Conservation (phyloP, 2,113 vertebrate species). For the Cyanistes caeruleus region DNA sequence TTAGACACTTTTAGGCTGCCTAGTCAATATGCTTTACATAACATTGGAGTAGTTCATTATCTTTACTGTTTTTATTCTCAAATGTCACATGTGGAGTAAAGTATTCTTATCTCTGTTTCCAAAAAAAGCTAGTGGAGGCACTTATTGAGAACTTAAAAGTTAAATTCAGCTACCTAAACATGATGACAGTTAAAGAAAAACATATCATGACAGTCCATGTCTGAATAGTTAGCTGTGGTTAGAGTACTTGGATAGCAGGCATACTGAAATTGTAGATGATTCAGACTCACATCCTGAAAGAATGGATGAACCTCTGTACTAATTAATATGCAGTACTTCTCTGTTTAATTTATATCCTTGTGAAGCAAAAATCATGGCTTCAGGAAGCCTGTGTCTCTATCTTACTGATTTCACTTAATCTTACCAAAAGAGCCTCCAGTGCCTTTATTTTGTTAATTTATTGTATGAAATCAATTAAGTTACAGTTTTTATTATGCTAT, state of each 20-base stretch:
- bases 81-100: neutral
- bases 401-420: neutral
- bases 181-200: neutral
- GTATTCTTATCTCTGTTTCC: neutral
- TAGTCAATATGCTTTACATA: neutral
- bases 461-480: neutral
- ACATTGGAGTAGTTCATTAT: neutral
- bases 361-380: neutral
- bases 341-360: neutral
- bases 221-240: neutral
- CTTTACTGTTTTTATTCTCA: neutral
- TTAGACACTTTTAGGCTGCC: neutral
- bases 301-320: neutral
- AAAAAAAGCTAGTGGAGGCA: neutral
- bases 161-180: neutral
- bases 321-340: neutral
- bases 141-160: neutral
- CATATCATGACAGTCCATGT: fast-evolving
- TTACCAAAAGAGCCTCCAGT: neutral
- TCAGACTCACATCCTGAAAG: neutral
- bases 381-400: neutral
- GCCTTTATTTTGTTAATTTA: neutral
- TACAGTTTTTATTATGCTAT: neutral
- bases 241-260: neutral
- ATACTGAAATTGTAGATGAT: neutral